These are phyloP conservation scores for Pseudopipra pipra DNA, from an alignment of 2,113 vertebrate genomes.

Conservation along the genomic window DNA sequence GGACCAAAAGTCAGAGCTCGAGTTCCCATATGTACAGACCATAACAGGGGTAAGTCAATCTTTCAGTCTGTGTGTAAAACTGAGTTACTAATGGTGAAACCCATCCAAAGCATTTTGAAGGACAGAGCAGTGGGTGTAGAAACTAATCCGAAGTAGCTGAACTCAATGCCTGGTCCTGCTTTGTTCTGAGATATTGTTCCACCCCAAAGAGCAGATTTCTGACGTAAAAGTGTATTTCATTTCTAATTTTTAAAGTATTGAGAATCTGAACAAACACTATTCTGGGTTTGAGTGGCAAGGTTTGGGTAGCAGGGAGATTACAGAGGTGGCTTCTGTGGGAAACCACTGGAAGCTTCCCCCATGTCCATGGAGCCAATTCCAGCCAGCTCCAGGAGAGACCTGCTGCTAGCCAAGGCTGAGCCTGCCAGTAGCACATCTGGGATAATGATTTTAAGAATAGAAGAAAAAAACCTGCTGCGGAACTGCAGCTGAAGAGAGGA, in stretches of 20 bases:
- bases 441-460: neutral
- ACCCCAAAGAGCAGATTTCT: neutral
- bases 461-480: neutral
- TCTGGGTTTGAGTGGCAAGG: accelerated
- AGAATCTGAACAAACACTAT: neutral
- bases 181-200: neutral
- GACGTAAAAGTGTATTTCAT: neutral
- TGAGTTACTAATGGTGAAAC: neutral
- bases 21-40: accelerated
- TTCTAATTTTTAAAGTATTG: neutral
- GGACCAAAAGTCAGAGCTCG: neutral
- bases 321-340: neutral
- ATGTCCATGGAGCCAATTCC: neutral
- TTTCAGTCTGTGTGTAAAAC: neutral
- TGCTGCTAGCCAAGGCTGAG: neutral
- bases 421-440: neutral
- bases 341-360: neutral
- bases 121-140: neutral
- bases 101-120: neutral
- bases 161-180: neutral
- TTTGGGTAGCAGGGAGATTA: neutral
- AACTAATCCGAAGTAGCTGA: neutral
- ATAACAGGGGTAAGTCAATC: neutral
- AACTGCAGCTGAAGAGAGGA: neutral
- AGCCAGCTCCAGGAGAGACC: neutral